These are phyloP conservation scores for Bombus ignitus DNA, from an alignment of 1,140 invertebrate species.

Conservation along the genomic window DNA sequence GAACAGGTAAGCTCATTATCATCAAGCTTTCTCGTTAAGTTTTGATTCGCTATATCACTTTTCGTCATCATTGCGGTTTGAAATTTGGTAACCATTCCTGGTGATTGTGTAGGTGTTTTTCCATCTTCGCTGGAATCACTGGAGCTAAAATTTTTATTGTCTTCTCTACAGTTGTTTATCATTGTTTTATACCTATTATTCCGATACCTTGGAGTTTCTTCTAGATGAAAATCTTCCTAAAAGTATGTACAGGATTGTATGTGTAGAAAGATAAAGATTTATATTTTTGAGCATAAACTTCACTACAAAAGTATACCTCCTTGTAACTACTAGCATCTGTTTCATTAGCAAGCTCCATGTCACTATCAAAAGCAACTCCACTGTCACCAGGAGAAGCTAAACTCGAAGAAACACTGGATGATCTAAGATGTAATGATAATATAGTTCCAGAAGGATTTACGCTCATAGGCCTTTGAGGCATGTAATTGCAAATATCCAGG, in stretches of 20 bases:
- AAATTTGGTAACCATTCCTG: slow-evolving; percentile 70
- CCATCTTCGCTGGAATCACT: slow-evolving; percentile 79
- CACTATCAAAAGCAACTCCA: slow-evolving; percentile 81
- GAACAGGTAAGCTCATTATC: slow-evolving; percentile 78
- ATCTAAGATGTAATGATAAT: slow-evolving; percentile 78
- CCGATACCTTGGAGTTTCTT: slow-evolving; percentile 77
- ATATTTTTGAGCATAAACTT: not conserved
- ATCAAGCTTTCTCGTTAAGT: slow-evolving; percentile 79
- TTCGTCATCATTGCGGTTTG: slow-evolving; percentile 77
- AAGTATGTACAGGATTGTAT: slow-evolving; percentile 36
- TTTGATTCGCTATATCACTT: slow-evolving; percentile 85
- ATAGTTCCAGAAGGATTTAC: slow-evolving; percentile 79
- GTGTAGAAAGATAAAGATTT: not conserved
- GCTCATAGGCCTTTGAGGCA: slow-evolving; percentile 82
- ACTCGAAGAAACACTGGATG: slow-evolving; percentile 79
- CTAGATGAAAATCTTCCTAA: slow-evolving; percentile 79
- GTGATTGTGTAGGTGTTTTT: slow-evolving; percentile 77
- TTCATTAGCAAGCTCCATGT: slow-evolving; percentile 80
- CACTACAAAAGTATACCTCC: slow-evolving; percentile 71
- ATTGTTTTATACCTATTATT: slow-evolving; percentile 77
- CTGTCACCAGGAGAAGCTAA: slow-evolving; percentile 81
- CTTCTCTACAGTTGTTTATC: slow-evolving; percentile 66
- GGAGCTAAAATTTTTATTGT: slow-evolving; percentile 78
- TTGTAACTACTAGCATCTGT: slow-evolving; percentile 80
- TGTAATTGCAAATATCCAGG: slow-evolving; percentile 81